Conservation (phyloP, 1,140 invertebrate genomes). For the Zaprionus gabonicus region DNA sequence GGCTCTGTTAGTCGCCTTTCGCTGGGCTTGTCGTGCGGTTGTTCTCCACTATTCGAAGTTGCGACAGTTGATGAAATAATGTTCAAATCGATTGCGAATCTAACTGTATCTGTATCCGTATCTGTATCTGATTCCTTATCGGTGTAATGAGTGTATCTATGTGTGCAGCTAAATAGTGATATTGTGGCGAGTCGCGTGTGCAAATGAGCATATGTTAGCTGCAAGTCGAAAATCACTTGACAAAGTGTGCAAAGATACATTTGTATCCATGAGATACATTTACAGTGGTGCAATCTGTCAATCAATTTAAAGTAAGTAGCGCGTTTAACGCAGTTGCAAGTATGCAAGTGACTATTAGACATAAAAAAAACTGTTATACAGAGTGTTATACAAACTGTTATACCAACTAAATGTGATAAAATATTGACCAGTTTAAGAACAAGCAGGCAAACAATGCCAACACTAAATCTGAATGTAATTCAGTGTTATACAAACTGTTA, state of each 20-base stretch:
- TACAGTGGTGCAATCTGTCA: no score
- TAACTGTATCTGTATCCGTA: constrained; percentile 22
- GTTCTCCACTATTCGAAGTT: constrained; percentile 26
- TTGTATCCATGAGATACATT: constrained; percentile 36
- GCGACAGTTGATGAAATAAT: constrained; percentile 24
- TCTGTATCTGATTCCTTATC: constrained; percentile 2
- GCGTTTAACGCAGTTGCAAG: not conserved
- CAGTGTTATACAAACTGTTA: constrained; percentile 27
- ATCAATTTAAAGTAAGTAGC: constrained; percentile 18
- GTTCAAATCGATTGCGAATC: not conserved
- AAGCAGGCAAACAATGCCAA: not conserved
- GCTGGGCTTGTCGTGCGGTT: constrained; percentile 64
- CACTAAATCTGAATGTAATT: constrained; percentile 5
- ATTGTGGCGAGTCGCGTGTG: constrained; percentile 39
- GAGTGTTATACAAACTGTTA: constrained; percentile 25
- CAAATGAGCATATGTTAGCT: constrained; percentile 36
- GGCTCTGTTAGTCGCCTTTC: constrained; percentile 63
- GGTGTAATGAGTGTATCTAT: constrained; percentile 17
- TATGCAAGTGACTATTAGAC: not conserved
- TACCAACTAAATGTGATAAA: not conserved
- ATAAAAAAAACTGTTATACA: constrained; percentile 10
- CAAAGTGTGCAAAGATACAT: constrained; percentile 21
- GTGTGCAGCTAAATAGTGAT: constrained; percentile 23
- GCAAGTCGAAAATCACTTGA: constrained; percentile 6
- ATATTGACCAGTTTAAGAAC: not conserved